phyloP scores from a whole-genome alignment of 2,113 vertebrate species.

The Apistogramma diplotaenia region DNA sequence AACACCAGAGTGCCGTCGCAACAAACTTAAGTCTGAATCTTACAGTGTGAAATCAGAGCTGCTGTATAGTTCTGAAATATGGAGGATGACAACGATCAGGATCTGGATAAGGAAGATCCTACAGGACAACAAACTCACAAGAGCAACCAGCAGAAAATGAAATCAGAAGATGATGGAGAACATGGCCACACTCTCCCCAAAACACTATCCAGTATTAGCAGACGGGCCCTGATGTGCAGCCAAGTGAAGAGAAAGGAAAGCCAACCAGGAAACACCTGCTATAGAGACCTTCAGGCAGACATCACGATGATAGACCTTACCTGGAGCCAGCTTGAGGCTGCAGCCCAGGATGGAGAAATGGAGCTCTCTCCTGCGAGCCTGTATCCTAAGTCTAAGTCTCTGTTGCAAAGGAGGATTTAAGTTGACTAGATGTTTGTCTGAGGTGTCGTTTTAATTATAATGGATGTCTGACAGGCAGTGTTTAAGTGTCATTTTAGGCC shows the following conservation, averaged over 20 bases:
- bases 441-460: background rate
- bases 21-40: background rate
- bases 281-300: background rate
- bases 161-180: no score
- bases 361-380: no score
- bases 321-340: background rate
- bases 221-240: background rate
- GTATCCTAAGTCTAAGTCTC: no score
- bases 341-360: no score
- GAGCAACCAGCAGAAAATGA: no score
- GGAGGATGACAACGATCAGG: background rate
- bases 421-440: background rate
- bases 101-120: background rate
- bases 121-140: background rate
- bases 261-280: background rate
- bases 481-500: no score
- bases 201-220: background rate
- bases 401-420: background rate
- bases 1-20: background rate
- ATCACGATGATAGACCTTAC: background rate
- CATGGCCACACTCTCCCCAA: no score
- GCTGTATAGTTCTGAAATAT: no score
- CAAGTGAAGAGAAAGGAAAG: background rate
- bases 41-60: background rate
- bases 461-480: rapidly evolving